These are phyloP conservation scores for Andrena dorsata DNA, from an alignment of 2,888 invertebrate species.

Conservation along the genomic window DNA sequence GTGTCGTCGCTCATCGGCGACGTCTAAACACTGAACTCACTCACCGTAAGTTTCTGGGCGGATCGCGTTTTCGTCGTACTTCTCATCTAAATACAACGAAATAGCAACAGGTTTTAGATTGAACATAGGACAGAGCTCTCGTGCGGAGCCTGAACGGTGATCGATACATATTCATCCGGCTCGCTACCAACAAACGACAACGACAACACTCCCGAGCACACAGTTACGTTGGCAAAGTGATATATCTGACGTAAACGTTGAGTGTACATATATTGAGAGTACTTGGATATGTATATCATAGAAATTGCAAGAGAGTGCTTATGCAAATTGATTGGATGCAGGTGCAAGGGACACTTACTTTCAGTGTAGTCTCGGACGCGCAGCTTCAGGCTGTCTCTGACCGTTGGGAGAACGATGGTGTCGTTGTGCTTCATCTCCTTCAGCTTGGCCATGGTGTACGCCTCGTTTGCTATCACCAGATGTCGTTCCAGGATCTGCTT, in stretches of 20 bases:
- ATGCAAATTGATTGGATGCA: background rate
- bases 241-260: slow-evolving; percentile 31
- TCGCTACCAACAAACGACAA: slow-evolving; percentile 22
- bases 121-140: slow-evolving; percentile 21
- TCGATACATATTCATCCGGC: slow-evolving; percentile 7
- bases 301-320: slow-evolving; percentile 48
- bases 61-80: slow-evolving; percentile 82
- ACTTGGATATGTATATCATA: slow-evolving; percentile 8
- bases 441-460: slow-evolving; percentile 93
- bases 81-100: slow-evolving; percentile 79
- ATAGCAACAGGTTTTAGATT: slow-evolving; percentile 72
- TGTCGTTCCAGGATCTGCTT: slow-evolving; percentile 95
- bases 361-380: slow-evolving; percentile 91
- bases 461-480: slow-evolving; percentile 91
- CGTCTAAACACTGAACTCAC: slow-evolving; percentile 74
- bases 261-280: slow-evolving; percentile 35
- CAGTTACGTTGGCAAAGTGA: slow-evolving; percentile 27
- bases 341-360: slow-evolving; percentile 86
- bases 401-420: slow-evolving; percentile 89
- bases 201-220: slow-evolving; percentile 25
- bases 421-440: slow-evolving; percentile 89
- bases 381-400: slow-evolving; percentile 90
- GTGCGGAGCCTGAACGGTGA: slow-evolving; percentile 12
- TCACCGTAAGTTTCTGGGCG: slow-evolving; percentile 79
- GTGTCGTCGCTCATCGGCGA: slow-evolving; percentile 72